A percentile compares a stretch with the other conserved stretches of the same genome.
Conservation (phyloP, 2,888 invertebrate genomes). For the Amblyteles armatorius region DNA sequence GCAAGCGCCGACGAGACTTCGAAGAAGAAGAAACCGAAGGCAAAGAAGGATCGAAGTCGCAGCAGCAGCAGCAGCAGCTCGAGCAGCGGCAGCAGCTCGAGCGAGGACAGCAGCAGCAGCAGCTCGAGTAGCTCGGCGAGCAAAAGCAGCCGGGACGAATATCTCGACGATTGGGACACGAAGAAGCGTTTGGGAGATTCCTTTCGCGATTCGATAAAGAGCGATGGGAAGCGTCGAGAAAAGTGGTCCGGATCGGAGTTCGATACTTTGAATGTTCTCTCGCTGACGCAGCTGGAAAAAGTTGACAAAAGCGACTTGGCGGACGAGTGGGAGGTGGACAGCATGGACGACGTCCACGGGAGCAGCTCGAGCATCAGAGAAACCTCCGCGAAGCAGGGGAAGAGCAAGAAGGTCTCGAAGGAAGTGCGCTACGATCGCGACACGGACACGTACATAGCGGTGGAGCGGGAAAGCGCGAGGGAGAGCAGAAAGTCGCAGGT, state of each 20-base stretch:
- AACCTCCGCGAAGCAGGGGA: slow-evolving; percentile 20
- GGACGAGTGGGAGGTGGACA: slow-evolving; percentile 83
- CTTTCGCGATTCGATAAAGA: slow-evolving; percentile 51
- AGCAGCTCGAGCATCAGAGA: slow-evolving; percentile 55
- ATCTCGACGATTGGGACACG: slow-evolving; percentile 75
- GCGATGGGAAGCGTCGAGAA: slow-evolving; percentile 60
- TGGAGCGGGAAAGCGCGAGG: slow-evolving; percentile 74
- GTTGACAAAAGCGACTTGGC: slow-evolving; percentile 74
- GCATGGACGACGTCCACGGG: slow-evolving; percentile 76
- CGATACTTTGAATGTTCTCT: slow-evolving; percentile 79
- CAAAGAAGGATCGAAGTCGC: slow-evolving; percentile 65
- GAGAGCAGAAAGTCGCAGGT: slow-evolving; percentile 75
- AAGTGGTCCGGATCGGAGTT: slow-evolving; percentile 81
- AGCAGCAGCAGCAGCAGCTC: slow-evolving; percentile 46
- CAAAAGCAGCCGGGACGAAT: slow-evolving; percentile 71
- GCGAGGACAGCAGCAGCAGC: slow-evolving; percentile 71
- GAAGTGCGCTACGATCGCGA: slow-evolving; percentile 80
- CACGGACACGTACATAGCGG: slow-evolving; percentile 81
- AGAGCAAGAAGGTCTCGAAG: slow-evolving; percentile 76
- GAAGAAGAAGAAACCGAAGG: slow-evolving; percentile 57
- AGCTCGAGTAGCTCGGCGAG: slow-evolving; percentile 55
- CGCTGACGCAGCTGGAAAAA: slow-evolving; percentile 80
- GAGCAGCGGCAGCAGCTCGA: slow-evolving; percentile 36
- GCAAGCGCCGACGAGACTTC: slow-evolving; percentile 12
- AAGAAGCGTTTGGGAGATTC: slow-evolving; percentile 56